Evolutionary conservation across 2,888 invertebrate species (phyloP).

Genomic region (Bhutanitis thaidina): DNA sequence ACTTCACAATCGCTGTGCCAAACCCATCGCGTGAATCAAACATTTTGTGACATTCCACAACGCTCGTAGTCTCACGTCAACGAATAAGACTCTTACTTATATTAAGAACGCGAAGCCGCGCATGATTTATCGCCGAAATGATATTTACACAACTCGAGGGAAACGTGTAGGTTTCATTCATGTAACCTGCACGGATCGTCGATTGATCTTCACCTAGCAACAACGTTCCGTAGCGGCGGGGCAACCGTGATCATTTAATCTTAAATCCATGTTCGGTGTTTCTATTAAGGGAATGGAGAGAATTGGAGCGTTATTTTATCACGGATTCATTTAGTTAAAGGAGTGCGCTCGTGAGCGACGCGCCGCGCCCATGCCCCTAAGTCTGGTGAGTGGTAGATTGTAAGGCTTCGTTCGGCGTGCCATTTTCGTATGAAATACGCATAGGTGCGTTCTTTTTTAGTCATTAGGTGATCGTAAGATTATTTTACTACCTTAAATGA

Average conservation of each 20-base stretch:
- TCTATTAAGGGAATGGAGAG: conserved; percentile 54
- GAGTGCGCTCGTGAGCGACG: conserved; percentile 62
- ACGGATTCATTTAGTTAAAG: conserved; percentile 69
- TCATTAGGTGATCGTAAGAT: no score
- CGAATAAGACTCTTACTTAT: no score
- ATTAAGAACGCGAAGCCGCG: conserved; percentile 19
- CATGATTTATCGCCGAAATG: conserved; percentile 31
- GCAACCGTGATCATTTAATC: conserved; percentile 43
- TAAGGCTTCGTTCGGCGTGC: conserved; percentile 70
- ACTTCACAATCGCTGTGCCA: conserved; percentile 44
- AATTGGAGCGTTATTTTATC: conserved; percentile 56
- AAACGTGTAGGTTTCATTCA: conserved; percentile 72
- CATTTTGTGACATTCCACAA: conserved; percentile 24
- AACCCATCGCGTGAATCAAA: conserved; percentile 47
- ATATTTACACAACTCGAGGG: conserved; percentile 45
- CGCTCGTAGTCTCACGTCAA: no score
- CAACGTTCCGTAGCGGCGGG: conserved; percentile 53
- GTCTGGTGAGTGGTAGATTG: conserved; percentile 74
- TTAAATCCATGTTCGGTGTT: conserved; percentile 56
- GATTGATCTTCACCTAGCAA: conserved; percentile 69
- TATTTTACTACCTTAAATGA: no score
- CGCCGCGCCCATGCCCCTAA: conserved; percentile 77
- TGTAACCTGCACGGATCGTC: conserved; percentile 61
- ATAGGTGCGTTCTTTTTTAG: conserved; percentile 31
- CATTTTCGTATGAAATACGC: conserved; percentile 54